Evolutionary conservation across 2,797 vertebrate genomes (phyloP), one percentile per base, ranked within the genome.

Genomic region (Lemur catta): DNA sequence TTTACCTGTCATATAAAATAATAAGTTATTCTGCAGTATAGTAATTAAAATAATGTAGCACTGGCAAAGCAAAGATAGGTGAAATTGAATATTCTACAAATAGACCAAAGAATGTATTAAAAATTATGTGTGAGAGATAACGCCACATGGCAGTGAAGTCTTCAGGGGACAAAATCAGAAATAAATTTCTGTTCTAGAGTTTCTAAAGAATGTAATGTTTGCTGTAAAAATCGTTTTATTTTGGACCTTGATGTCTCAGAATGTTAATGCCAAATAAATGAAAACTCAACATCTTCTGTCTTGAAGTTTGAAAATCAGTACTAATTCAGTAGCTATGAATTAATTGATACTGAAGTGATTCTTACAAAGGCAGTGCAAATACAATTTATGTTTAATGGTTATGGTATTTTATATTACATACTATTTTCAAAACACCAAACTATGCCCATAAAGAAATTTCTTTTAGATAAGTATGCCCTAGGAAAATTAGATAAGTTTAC

Each of bases 371-470:
- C 9, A 93, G 22, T 57, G n/a, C 24, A 79, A 95, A 93, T 46
- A 79, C 2, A 38, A 65, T 75, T 82, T 79, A 69, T 55, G 33
- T 90, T 84, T 86, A 61, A 82, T 75, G 41, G 7, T 20, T 69
- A 2, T 43, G 1, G 8, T 81, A 2, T 69, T 61, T 94, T 55
- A 78, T 57, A 46, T 52, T 79, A 67, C 11, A 48, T 69, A 65
- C 80, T 57, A 41, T 72, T 94, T 97, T 84, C 61, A 84, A 93
- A 95, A 89, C 10, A 89, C 14, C 57, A 75, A 79, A 71, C n/a
- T 59, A 24, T 48, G 20, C 3, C 72, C 7, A 79, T 59, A 24
- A 59, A 72, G 28, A 84, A 65, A 48, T 63, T 81, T 65, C 3
- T 15, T 48, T 8, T 38, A 75, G 13, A 67, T 84, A 38, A 92